Conservation (phyloP, 30 jellyfish, hydroid and myxozoan species). For the Aurelia coerulea region DNA sequence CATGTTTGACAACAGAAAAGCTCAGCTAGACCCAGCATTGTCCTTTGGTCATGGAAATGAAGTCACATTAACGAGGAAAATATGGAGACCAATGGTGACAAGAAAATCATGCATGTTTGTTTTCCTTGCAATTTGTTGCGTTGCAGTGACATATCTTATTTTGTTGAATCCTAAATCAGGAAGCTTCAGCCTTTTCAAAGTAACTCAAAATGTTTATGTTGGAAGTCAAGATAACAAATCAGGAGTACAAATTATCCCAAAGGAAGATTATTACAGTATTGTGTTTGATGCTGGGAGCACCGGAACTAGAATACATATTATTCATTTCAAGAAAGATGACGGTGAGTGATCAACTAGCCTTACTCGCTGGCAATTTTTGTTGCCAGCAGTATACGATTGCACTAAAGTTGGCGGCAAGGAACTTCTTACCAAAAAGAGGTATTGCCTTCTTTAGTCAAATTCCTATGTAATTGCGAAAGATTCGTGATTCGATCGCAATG, state of each 20-base stretch:
- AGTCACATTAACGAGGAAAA: not conserved
- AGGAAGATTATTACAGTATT: conserved; percentile 42
- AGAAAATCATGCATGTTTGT: conserved; percentile 20
- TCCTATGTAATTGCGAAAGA: too few species aligned
- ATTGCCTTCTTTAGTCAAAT: too few species aligned
- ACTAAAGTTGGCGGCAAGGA: too few species aligned
- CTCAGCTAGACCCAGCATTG: conserved; percentile 27
- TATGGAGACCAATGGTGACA: conserved; percentile 8
- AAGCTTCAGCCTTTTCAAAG: conserved; percentile 28
- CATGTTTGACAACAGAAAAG: too few species aligned
- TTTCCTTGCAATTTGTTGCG: conserved; percentile 14
- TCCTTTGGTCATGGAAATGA: conserved; percentile 22
- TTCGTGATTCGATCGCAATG: too few species aligned
- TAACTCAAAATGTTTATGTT: conserved; percentile 57
- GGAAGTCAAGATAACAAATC: not conserved
- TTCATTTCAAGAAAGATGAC: conserved; percentile 40
- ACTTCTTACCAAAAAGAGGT: too few species aligned
- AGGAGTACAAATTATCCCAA: not conserved
- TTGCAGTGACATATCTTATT: conserved; percentile 20
- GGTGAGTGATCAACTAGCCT: conserved; percentile 22
- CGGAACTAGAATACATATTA: conserved; percentile 71
- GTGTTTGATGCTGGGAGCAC: conserved; percentile 80
- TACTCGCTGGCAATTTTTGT: too few species aligned
- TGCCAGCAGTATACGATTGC: too few species aligned
- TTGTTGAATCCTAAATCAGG: conserved; percentile 21